These are phyloP conservation scores for Poeciliopsis prolifica DNA, from an alignment of 2,113 vertebrate species.

Conservation along the genomic window DNA sequence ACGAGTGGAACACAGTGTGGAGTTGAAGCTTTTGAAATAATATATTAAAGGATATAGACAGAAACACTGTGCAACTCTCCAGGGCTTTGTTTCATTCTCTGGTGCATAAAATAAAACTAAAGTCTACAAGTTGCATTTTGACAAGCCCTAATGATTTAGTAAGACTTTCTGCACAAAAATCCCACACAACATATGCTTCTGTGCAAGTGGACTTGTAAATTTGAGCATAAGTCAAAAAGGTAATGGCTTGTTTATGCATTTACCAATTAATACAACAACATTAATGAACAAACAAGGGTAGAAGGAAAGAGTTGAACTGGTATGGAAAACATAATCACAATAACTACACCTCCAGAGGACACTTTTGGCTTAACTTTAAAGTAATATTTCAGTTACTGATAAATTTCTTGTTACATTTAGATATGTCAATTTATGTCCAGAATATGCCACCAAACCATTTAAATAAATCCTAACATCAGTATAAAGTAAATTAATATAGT, in stretches of 20 bases:
- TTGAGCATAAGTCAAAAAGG: too few relatives aligned
- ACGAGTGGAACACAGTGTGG: background rate
- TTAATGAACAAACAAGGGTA: background rate
- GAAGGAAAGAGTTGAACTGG: too few relatives aligned
- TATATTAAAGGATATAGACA: background rate
- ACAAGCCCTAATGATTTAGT: background rate
- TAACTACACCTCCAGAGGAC: too few relatives aligned
- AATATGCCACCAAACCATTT: too few relatives aligned
- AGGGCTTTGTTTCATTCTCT: background rate
- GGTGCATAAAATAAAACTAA: background rate
- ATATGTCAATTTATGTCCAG: too few relatives aligned
- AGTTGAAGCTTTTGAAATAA: background rate
- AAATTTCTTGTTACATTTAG: too few relatives aligned
- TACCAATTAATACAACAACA: background rate
- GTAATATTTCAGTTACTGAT: too few relatives aligned
- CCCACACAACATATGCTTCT: background rate
- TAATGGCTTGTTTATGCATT: background rate
- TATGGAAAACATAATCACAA: too few relatives aligned
- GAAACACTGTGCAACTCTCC: background rate
- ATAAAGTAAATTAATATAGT: too few relatives aligned
- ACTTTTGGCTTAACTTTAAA: too few relatives aligned
- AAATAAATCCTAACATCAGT: too few relatives aligned
- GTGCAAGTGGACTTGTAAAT: background rate
- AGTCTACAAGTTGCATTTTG: background rate
- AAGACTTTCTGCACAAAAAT: background rate